These are phyloP conservation scores for Fragum fragum DNA, from an alignment of 2,888 invertebrate species.

Conservation along the genomic window DNA sequence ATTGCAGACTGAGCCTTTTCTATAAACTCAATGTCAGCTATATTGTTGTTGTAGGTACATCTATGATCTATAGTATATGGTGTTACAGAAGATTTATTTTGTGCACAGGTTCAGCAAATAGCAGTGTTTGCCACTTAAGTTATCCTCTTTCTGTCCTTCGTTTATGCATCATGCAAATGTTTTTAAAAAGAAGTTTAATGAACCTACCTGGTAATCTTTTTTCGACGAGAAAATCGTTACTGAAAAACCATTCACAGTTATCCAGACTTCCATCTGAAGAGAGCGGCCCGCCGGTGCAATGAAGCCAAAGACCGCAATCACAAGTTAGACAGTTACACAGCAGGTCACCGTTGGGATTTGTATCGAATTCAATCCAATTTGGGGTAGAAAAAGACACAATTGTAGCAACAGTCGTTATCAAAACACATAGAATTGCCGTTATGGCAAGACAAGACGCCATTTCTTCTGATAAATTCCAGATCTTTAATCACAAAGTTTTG, in stretches of 20 bases:
- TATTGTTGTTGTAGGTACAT: too few relatives aligned
- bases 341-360: constrained; percentile 37
- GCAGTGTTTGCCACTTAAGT: too few relatives aligned
- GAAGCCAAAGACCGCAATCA: constrained; percentile 82
- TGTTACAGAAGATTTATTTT: too few relatives aligned
- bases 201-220: constrained; percentile 76
- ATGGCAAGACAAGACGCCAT: constrained; percentile 81
- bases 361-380: constrained; percentile 79
- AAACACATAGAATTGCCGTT: constrained; percentile 80
- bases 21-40: too few relatives aligned
- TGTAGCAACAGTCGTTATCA: constrained; percentile 81
- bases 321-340: constrained; percentile 70
- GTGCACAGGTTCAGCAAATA: too few relatives aligned
- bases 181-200: too few relatives aligned
- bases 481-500: constrained; percentile 16
- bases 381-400: constrained; percentile 83
- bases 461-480: constrained; percentile 17
- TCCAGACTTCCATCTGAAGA: constrained; percentile 71
- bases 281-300: constrained; percentile 66
- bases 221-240: constrained; percentile 77
- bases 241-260: constrained; percentile 82
- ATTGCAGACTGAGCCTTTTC: too few relatives aligned
- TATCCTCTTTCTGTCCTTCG: too few relatives aligned
- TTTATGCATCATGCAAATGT: too few relatives aligned
- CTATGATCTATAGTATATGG: too few relatives aligned